Evolutionary conservation across 2,797 vertebrate species (phyloP).

Genomic region (Sylvia borin): DNA sequence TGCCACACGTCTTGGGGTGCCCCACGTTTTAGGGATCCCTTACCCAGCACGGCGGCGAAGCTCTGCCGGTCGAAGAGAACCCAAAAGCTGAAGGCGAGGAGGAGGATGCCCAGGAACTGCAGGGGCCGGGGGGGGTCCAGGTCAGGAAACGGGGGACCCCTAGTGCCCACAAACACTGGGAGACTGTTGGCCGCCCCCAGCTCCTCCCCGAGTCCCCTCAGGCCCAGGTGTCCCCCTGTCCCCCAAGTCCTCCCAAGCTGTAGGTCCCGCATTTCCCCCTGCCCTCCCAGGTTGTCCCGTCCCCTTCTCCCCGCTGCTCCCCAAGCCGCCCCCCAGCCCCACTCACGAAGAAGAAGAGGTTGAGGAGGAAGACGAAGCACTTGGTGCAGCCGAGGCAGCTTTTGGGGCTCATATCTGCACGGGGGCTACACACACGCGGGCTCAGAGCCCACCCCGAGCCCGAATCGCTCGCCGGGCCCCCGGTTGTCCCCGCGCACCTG

Average conservation of each 20-base stretch:
- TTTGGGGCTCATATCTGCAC: background rate
- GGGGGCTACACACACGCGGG: background rate
- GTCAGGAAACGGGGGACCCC: background rate
- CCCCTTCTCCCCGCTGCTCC: too few species aligned
- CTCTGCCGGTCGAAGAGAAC: background rate
- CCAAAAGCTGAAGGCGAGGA: background rate
- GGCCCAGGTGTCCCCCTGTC: background rate
- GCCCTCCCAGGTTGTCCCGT: too few species aligned
- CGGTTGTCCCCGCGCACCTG: background rate
- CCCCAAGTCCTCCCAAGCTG: background rate
- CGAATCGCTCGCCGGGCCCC: too few species aligned
- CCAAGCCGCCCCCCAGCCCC: background rate
- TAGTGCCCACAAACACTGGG: background rate
- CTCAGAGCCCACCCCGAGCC: background rate
- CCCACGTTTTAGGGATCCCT: background rate
- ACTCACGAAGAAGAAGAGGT: conserved; percentile 4
- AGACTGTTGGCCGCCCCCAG: background rate
- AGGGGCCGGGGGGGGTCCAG: too few species aligned
- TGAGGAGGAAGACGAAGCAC: background rate
- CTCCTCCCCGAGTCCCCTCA: background rate
- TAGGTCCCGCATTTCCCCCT: background rate
- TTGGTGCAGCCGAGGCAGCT: background rate
- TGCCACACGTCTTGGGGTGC: background rate
- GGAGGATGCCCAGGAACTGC: background rate
- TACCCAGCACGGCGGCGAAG: background rate